Evolutionary conservation across 2,797 vertebrate species (phyloP), one percentile per base, ranked within the genome.

Genomic region (Merluccius polli): DNA sequence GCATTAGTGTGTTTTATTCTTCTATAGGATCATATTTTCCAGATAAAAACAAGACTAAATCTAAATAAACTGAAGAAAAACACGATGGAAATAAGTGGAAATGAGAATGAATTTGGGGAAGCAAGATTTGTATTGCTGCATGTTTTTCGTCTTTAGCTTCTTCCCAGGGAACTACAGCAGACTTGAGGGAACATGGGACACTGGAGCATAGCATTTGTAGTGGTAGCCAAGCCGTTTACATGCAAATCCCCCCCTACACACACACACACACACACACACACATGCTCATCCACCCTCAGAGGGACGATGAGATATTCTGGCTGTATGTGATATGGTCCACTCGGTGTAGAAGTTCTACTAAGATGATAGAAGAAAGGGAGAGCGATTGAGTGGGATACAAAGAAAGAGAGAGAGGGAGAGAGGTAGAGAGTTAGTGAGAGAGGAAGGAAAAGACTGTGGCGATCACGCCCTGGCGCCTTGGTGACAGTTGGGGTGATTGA

Each of bases 401-500:
- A 38, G 36, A 7, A 12, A 38, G 36, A 38, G 36, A 38, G 36
- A 12, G 36, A 12, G 1, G 16, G 1, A 44, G 15, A 13, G 41
- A 44, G 15, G 1, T 1, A 44, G 41, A 44, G 52, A 9, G 21
- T 21, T 18, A 7, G 6, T 5, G 44, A 48, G 44, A 48, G 16
- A 21, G 44, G 21, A 59, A 59, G 52, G 52, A 8, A 3, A 35
- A 8, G 33, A 35, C 3, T 59, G 52, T 59, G 52, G 18, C 38
- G 77, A 13, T 83, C 74, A 73, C 59, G 31, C 73, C 3, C 71
- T 13, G 31, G 71, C 0, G 77, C 74, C 77, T 41, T 12, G 75
- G 76, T 76, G 88, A 52, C 79, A 77, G 80, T 76, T 21, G 81
- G 85, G 73, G 77, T 81, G 84, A 89, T 52, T 80, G 74, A 85